These are phyloP conservation scores for Mirza zaza DNA, from an alignment of 2,113 vertebrate species.

Conservation along the genomic window DNA sequence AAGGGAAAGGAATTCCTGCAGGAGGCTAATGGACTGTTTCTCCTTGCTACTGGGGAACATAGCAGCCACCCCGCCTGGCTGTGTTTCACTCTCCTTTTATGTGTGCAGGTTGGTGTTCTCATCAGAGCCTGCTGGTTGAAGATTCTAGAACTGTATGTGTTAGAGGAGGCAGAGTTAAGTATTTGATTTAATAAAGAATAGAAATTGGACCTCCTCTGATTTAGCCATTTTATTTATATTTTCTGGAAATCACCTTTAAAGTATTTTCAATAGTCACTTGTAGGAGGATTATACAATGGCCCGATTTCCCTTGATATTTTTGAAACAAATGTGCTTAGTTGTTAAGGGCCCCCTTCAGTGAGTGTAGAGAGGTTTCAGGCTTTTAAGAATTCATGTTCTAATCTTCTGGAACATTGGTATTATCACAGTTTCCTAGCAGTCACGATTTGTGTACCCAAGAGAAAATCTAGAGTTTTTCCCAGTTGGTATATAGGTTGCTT, in stretches of 20 bases:
- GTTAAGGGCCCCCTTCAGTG: neutral
- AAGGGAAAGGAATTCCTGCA: neutral
- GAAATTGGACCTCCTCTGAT: constrained; percentile 34
- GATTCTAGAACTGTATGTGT: constrained; percentile 30
- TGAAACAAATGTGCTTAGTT: constrained; percentile 47
- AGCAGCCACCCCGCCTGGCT: neutral
- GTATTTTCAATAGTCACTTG: constrained; percentile 40
- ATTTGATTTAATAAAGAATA: constrained; percentile 37
- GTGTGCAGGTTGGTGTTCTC: neutral
- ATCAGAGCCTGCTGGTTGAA: constrained; percentile 15
- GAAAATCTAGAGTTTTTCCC: constrained; percentile 67
- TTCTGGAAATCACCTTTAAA: constrained; percentile 66
- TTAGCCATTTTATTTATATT: constrained; percentile 56
- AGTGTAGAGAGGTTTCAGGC: neutral
- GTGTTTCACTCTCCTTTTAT: neutral
- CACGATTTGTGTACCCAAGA: constrained; percentile 51
- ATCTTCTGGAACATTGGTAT: constrained; percentile 66
- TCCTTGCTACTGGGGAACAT: neutral
- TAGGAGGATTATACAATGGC: constrained; percentile 65
- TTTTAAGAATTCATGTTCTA: constrained; percentile 68
- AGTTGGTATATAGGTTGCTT: constrained; percentile 52
- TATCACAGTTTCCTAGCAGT: constrained; percentile 64
- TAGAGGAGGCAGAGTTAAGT: neutral
- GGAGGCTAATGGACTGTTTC: neutral
- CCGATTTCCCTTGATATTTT: constrained; percentile 47